These are phyloP conservation scores for Tachystola acroxantha DNA, from an alignment of 2,888 invertebrate species.

Conservation along the genomic window DNA sequence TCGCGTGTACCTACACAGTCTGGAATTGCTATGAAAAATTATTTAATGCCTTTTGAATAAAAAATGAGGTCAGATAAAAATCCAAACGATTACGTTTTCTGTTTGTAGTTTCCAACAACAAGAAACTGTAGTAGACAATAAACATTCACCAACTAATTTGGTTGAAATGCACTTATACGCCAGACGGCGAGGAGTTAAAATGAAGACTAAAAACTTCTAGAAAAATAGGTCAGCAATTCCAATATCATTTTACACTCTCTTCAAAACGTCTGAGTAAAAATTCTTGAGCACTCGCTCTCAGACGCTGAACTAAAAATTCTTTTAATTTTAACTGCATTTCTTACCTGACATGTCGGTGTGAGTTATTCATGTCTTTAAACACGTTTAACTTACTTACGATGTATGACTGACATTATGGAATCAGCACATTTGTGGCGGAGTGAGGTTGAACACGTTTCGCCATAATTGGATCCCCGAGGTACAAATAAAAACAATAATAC, in stretches of 20 bases:
- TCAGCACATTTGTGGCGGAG: constrained; percentile 45
- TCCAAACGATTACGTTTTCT: too few relatives aligned
- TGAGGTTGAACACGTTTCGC: constrained; percentile 36
- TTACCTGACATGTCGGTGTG: constrained; percentile 20
- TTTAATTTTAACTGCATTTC: constrained; percentile 20
- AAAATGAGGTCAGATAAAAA: too few relatives aligned
- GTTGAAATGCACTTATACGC: too few relatives aligned
- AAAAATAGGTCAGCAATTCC: constrained; percentile 2
- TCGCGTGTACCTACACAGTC: too few relatives aligned
- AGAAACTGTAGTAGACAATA: too few relatives aligned
- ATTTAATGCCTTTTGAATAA: too few relatives aligned
- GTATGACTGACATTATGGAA: constrained; percentile 50
- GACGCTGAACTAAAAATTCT: constrained; percentile 10
- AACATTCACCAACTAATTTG: too few relatives aligned
- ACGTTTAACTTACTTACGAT: constrained; percentile 45
- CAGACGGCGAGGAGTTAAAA: too few relatives aligned
- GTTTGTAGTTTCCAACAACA: too few relatives aligned
- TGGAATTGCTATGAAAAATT: too few relatives aligned
- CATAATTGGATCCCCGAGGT: constrained; percentile 46
- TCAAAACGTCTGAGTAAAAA: not conserved
- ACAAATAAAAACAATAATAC: constrained; percentile 15
- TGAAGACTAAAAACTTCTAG: not conserved
- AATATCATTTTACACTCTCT: constrained; percentile 1
- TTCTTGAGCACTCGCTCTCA: constrained; percentile 2
- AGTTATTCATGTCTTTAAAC: constrained; percentile 42